Percentiles rank a stretch among this genome's conserved stretches.
phyloP scores from a whole-genome alignment of 2,113 vertebrate species.

The Oreochromis spilurus region DNA sequence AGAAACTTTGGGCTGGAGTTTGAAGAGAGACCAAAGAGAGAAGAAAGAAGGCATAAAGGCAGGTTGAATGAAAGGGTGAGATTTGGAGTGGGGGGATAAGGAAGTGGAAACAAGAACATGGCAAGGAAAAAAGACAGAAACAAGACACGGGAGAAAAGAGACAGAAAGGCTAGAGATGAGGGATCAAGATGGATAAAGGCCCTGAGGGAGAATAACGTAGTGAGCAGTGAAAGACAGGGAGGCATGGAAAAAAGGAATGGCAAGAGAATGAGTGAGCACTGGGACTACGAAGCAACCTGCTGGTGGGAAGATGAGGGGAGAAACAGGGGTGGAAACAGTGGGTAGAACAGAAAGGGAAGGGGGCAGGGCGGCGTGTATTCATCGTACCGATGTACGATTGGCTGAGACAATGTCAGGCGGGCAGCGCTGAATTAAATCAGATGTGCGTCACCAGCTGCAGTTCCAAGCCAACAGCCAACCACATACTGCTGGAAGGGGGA shows the following conservation, averaged over 20 bases:
- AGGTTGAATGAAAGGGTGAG: neutral
- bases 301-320: constrained; percentile 37
- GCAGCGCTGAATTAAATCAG: constrained; percentile 78
- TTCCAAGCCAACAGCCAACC: constrained; percentile 69
- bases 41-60: neutral
- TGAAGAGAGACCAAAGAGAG: constrained; percentile 38
- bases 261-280: constrained; percentile 22
- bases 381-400: constrained; percentile 41
- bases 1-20: constrained; percentile 44
- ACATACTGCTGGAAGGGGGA: constrained; percentile 63
- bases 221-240: constrained; percentile 1
- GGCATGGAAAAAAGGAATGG: neutral
- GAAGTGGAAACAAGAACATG: neutral
- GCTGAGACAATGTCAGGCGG: constrained; percentile 33
- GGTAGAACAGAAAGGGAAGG: neutral
- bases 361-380: constrained; percentile 41
- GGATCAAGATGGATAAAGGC: neutral
- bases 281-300: constrained; percentile 37
- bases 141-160: neutral
- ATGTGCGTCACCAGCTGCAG: constrained; percentile 79
- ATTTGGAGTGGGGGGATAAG: constrained; percentile 11
- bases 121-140: constrained; percentile 42
- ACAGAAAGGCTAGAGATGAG: neutral
- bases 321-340: constrained; percentile 15
- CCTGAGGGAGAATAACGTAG: neutral